Evolutionary conservation across 2,113 vertebrate genomes (phyloP).

Genomic region (Urocynchramus pylzowi): DNA sequence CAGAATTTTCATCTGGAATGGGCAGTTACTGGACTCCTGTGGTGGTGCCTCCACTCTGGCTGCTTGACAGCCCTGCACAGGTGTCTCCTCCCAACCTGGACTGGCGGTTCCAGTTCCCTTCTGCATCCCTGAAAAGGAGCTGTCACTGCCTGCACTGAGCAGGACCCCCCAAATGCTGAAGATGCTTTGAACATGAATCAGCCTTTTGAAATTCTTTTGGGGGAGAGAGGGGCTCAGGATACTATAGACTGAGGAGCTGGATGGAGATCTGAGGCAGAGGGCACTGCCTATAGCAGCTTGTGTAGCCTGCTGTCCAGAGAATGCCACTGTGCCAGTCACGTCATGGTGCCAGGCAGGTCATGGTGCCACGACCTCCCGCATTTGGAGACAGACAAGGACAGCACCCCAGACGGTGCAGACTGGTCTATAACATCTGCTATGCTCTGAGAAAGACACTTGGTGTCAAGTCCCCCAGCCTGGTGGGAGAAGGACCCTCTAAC

Average conservation of each 20-base stretch:
- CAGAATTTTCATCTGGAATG: neutral
- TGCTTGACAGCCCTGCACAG: neutral
- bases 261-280: neutral
- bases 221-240: neutral
- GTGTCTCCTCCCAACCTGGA: neutral
- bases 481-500: neutral
- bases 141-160: neutral
- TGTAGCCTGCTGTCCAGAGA: neutral
- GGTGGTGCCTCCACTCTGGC: too few species aligned
- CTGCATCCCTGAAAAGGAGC: neutral
- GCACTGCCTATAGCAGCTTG: fast-evolving
- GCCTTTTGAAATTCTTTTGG: neutral
- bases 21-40: neutral
- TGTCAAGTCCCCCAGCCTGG: neutral
- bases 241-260: neutral
- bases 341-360: neutral
- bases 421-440: neutral
- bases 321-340: neutral
- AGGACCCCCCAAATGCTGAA: neutral
- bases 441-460: neutral
- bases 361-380: neutral
- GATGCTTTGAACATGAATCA: neutral
- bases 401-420: neutral
- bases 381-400: neutral
- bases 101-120: neutral